A percentile compares a stretch with the other conserved stretches of the same genome.
Conservation (phyloP, 2,113 vertebrate genomes). For the Grallaria varia region DNA sequence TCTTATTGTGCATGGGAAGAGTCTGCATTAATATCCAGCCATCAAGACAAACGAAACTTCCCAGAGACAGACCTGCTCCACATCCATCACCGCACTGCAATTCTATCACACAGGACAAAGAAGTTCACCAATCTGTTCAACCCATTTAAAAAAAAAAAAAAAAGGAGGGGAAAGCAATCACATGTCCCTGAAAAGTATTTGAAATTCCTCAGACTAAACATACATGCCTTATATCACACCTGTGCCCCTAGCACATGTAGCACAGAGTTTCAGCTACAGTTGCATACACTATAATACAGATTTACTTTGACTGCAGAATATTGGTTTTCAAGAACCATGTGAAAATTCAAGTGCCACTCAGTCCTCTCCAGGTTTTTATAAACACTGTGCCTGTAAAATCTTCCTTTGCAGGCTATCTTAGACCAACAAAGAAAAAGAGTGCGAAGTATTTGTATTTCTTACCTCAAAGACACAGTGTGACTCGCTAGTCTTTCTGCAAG, state of each 20-base stretch:
- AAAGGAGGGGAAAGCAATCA: not conserved
- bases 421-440: not conserved
- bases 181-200: not conserved
- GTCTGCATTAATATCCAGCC: not conserved
- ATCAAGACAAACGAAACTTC: not conserved
- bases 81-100: not conserved
- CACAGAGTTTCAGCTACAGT: not conserved
- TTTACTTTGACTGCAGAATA: not conserved
- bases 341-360: not conserved
- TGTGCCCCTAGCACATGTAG: not conserved
- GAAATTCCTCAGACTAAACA: not conserved
- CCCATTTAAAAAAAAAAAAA: not conserved
- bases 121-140: not conserved
- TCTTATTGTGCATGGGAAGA: not conserved
- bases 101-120: not conserved
- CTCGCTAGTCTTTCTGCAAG: not conserved
- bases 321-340: not conserved
- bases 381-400: not conserved
- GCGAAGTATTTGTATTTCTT: not conserved
- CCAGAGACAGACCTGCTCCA: not conserved
- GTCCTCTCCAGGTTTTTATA: not conserved
- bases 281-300: not conserved
- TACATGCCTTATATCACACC: not conserved
- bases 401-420: not conserved
- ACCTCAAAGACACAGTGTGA: not conserved